Conservation (phyloP, 2,888 invertebrate species). For the Vanessa cardui region DNA sequence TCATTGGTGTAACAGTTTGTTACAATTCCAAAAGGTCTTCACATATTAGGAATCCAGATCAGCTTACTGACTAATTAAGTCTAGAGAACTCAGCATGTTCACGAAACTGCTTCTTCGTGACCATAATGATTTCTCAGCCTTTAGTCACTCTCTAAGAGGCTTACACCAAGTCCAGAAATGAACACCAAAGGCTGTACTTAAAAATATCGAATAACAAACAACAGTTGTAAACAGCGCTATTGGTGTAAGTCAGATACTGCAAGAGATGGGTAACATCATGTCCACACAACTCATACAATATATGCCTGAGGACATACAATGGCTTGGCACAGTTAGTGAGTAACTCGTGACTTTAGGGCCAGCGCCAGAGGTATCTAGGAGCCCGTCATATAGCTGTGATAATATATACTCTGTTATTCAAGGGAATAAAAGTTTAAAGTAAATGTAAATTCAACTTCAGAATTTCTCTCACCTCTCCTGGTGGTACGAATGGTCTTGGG, state of each 20-base stretch:
- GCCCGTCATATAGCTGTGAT: constrained; percentile 61
- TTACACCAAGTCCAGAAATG: constrained; percentile 28
- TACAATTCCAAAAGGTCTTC: constrained; percentile 65
- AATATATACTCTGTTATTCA: constrained; percentile 47
- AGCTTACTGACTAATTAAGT: constrained; percentile 67
- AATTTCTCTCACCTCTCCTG: constrained; percentile 53
- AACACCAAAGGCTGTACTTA: constrained; percentile 24
- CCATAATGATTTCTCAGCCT: constrained; percentile 73
- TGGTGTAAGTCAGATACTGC: constrained; percentile 31
- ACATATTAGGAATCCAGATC: constrained; percentile 65
- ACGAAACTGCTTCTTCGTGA: constrained; percentile 61
- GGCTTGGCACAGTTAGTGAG: constrained; percentile 63
- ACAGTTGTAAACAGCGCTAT: constrained; percentile 24
- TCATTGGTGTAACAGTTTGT: constrained; percentile 31
- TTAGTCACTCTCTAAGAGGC: constrained; percentile 66
- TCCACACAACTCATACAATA: constrained; percentile 53
- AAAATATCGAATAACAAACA: not conserved
- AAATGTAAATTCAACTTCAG: not conserved
- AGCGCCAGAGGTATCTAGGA: constrained; percentile 55
- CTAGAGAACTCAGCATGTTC: constrained; percentile 75
- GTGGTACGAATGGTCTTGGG: constrained; percentile 59
- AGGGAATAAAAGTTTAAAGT: not conserved
- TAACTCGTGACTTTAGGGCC: constrained; percentile 65
- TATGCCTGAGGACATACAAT: constrained; percentile 47
- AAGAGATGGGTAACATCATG: constrained; percentile 46